A percentile compares a stretch with the other conserved stretches of the same genome.
Evolutionary conservation across 2,113 vertebrate genomes (phyloP).

Genomic region (Empidonax alnorum): DNA sequence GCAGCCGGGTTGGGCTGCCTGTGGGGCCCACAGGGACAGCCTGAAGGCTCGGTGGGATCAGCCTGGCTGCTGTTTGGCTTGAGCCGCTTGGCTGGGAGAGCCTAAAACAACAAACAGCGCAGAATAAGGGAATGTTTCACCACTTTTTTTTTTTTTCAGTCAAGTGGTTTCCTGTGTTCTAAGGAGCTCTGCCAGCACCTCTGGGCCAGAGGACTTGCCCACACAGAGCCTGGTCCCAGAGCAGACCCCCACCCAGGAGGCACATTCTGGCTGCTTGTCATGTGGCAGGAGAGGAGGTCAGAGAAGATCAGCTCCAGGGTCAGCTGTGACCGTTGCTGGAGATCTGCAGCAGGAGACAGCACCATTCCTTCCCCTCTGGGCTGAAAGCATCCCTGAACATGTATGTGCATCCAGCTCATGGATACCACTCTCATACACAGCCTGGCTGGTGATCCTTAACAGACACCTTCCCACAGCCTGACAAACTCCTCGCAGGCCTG

Average conservation of each 20-base stretch:
- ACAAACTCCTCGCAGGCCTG: not conserved
- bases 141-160: not conserved
- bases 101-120: slow-evolving; percentile 48
- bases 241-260: not conserved
- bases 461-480: not conserved
- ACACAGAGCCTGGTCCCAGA: not conserved
- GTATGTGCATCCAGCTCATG: not conserved
- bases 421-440: accelerated
- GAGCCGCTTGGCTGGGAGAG: not conserved
- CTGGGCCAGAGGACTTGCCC: slow-evolving; percentile 1
- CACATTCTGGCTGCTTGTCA: not conserved
- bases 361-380: not conserved
- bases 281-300: not conserved
- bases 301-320: not conserved
- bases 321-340: not conserved
- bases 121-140: not conserved
- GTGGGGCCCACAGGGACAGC: not conserved
- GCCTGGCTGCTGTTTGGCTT: accelerated
- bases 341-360: not conserved
- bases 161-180: slow-evolving; percentile 50
- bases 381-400: not conserved
- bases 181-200: slow-evolving; percentile 18
- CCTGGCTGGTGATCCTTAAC: not conserved
- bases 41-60: not conserved
- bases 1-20: not conserved